Evolutionary conservation across 2,888 invertebrate genomes (phyloP), one percentile per base, ranked within the genome.

Genomic region (Hydrotaea cyrtoneurina): DNA sequence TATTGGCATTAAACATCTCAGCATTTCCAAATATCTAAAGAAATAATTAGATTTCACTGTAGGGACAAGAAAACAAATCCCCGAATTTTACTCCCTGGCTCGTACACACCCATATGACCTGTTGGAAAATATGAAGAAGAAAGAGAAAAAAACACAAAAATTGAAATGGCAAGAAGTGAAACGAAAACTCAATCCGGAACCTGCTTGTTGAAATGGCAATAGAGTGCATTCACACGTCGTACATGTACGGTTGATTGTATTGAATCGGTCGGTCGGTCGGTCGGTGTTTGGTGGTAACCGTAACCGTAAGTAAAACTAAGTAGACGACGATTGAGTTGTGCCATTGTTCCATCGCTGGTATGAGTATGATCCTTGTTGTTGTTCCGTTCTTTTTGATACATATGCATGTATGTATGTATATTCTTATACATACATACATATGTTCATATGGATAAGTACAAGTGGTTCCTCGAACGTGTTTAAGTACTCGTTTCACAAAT

Each of bases 391-490:
- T 73, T 36, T 53, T 39, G 59, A 53, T 19, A 39, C 13, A 39
- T 39, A 39, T 39, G n/a, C n/a, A 36, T 8, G 36, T 36, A 36
- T 36, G 8, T 36, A 36, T 36, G 8, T 36, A 36, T 36, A 36
- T 36, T n/a, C n/a, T n/a, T n/a, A n/a, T n/a, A 59, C 23, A 23
- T 59, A 21, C 59, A 31, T 31, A 31, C 31, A 31, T 31, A 31
- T 31, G 31, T 7, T 31, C 31, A 31, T 31, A 31, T 31, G 31
- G 26, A 62, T 43, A 66, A 43, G 59, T 59, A 80, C 74, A 85
- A 85, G 85, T 85, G 85, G 85, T 82, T 85, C 79, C 77, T 71
- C 53, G 82, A 80, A 85, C 85, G 85, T 85, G 85, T 85, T 85
- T 80, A 85, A 85, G 85, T 85, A 78, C 79, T 55, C 73, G 82